A percentile compares a stretch with the other conserved stretches of the same genome.
Conservation (phyloP, 2,113 vertebrate genomes). For the Microtus pennsylvanicus region DNA sequence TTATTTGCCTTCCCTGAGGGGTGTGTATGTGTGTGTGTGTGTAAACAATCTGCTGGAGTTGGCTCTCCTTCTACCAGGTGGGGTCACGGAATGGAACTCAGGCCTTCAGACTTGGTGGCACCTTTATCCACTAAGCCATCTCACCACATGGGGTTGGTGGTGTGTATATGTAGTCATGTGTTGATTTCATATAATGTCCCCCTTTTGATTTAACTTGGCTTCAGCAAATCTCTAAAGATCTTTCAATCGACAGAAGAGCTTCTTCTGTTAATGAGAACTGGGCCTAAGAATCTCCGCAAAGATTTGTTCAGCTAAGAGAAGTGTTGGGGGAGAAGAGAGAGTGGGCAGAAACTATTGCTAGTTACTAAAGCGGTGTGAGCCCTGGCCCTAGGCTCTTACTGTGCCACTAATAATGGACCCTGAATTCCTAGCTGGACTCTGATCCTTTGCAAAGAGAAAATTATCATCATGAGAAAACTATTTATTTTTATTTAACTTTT, state of each 20-base stretch:
- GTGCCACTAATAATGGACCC: not conserved
- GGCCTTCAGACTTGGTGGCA: not conserved
- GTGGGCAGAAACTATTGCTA: no score
- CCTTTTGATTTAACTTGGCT: not conserved
- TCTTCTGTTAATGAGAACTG: not conserved
- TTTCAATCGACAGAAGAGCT: slow-evolving; percentile 17
- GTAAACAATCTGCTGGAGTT: not conserved
- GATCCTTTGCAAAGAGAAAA: slow-evolving; percentile 8
- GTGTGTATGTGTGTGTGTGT: no score
- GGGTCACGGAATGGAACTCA: not conserved
- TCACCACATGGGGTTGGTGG: not conserved
- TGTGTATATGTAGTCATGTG: not conserved
- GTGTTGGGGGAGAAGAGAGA: not conserved
- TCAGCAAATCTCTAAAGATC: slow-evolving; percentile 31
- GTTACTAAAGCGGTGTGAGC: not conserved
- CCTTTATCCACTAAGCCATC: not conserved
- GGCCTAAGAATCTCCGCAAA: not conserved
- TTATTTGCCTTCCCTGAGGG: not conserved
- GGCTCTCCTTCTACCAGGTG: not conserved
- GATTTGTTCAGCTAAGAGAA: not conserved
- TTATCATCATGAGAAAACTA: not conserved
- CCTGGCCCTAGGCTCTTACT: not conserved
- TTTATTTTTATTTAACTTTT: slow-evolving; percentile 35
- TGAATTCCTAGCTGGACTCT: not conserved
- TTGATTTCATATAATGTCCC: not conserved